phyloP scores from a whole-genome alignment of 1,140 invertebrate species.

The Atta texana region DNA sequence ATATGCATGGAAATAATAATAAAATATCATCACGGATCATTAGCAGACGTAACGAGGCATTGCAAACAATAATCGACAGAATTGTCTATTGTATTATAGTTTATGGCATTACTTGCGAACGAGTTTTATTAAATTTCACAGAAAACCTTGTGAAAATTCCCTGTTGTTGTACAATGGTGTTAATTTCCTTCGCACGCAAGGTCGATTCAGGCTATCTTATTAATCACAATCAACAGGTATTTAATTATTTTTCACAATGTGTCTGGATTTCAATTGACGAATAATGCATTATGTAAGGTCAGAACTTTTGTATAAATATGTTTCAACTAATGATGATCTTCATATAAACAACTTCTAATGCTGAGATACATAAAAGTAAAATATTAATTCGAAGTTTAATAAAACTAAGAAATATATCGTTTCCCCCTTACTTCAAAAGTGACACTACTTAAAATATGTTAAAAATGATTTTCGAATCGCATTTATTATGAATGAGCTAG shows the following conservation, averaged over 20 bases:
- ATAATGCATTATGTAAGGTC: background rate
- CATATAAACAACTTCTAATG: background rate
- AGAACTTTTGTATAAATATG: background rate
- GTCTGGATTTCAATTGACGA: background rate
- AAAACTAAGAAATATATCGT: background rate
- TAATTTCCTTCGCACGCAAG: constrained; percentile 37
- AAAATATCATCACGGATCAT: constrained; percentile 56
- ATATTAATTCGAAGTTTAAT: background rate
- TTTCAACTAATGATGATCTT: background rate
- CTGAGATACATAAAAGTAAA: constrained; percentile 6
- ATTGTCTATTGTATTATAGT: constrained; percentile 40
- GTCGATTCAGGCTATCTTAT: constrained; percentile 15
- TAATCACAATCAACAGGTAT: constrained; percentile 28
- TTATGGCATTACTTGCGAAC: constrained; percentile 56
- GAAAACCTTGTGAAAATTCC: constrained; percentile 61
- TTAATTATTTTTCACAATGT: constrained; percentile 35
- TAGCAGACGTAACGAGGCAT: constrained; percentile 53
- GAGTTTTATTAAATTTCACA: constrained; percentile 59
- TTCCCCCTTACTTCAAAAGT: too few relatives aligned
- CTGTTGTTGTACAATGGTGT: constrained; percentile 34
- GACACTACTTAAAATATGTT: too few relatives aligned
- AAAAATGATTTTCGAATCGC: too few relatives aligned
- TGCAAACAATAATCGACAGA: constrained; percentile 57
- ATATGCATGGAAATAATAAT: constrained; percentile 38
- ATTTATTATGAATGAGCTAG: too few relatives aligned